Conservation (phyloP, 2,113 vertebrate genomes). For the Gasterosteus aculeatus region DNA sequence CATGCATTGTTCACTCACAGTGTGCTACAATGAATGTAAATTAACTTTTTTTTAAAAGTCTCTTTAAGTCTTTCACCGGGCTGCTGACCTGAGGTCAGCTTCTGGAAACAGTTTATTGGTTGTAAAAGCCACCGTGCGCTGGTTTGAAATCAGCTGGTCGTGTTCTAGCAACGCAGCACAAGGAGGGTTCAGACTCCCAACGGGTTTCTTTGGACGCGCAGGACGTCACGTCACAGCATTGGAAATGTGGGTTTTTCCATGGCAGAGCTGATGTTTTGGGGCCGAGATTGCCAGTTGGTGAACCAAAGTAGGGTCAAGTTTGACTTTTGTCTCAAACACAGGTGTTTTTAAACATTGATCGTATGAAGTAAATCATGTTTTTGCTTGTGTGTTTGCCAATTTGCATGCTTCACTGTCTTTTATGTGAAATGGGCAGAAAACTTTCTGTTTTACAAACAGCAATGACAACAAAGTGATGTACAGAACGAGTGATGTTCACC, state of each 20-base stretch:
- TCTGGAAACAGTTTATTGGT: conserved; percentile 23
- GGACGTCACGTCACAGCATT: conserved; percentile 26
- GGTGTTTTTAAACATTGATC: background rate
- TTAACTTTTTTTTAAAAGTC: background rate
- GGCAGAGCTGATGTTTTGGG: background rate
- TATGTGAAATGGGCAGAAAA: background rate
- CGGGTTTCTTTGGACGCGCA: conserved; percentile 11
- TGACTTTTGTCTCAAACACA: background rate
- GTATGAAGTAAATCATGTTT: background rate
- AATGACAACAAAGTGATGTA: background rate
- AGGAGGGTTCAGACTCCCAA: conserved; percentile 41
- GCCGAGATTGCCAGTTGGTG: background rate
- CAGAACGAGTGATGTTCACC: background rate
- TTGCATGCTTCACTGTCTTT: background rate
- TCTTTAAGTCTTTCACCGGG: background rate
- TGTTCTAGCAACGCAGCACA: conserved; percentile 38
- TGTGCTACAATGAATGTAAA: conserved; percentile 8
- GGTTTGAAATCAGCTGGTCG: conserved; percentile 8
- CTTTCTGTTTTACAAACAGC: background rate
- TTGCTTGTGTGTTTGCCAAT: background rate
- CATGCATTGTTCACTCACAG: background rate
- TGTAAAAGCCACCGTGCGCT: conserved; percentile 30
- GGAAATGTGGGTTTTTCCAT: conserved; percentile 42
- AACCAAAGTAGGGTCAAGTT: background rate
- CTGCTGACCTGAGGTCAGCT: background rate